Conservation (phyloP, 2,888 invertebrate species). For the Mythimna albipuncta region DNA sequence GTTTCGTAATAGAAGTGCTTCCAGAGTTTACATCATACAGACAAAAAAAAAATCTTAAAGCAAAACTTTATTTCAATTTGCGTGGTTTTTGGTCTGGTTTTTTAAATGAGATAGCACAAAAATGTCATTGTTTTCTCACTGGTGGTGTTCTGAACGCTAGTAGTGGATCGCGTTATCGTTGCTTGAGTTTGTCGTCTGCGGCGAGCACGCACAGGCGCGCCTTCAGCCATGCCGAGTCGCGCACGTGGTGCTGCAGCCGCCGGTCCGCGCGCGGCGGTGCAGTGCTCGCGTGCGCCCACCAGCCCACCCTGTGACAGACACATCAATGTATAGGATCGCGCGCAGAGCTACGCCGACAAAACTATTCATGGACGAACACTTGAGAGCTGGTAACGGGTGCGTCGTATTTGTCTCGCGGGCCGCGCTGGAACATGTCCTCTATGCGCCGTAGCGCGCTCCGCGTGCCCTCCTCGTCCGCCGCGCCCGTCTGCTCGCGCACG, state of each 20-base stretch:
- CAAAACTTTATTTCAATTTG: neutral
- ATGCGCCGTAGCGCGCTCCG: conserved; percentile 68
- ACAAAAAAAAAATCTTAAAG: no score
- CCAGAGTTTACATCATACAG: no score
- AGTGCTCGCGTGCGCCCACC: conserved; percentile 68
- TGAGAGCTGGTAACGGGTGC: conserved; percentile 75
- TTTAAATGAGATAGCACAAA: neutral
- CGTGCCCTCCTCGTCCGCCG: conserved; percentile 45
- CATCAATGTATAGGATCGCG: neutral
- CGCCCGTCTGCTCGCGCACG: conserved; percentile 58
- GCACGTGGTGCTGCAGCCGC: conserved; percentile 83
- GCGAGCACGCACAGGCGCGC: conserved; percentile 80
- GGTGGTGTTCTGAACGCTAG: neutral
- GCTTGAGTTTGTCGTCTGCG: conserved; percentile 73
- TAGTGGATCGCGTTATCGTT: conserved; percentile 27
- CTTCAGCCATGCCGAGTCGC: conserved; percentile 86
- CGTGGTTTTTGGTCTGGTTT: neutral
- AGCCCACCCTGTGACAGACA: conserved; percentile 82
- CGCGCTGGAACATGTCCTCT: conserved; percentile 69
- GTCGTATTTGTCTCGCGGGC: conserved; percentile 71
- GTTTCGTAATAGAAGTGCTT: no score
- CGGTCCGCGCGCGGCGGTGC: conserved; percentile 68
- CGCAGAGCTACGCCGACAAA: no score
- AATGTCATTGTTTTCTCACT: neutral
- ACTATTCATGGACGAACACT: conserved; percentile 52